phyloP scores from a whole-genome alignment of 2,888 invertebrate genomes.

The Hydropsyche betteni region DNA sequence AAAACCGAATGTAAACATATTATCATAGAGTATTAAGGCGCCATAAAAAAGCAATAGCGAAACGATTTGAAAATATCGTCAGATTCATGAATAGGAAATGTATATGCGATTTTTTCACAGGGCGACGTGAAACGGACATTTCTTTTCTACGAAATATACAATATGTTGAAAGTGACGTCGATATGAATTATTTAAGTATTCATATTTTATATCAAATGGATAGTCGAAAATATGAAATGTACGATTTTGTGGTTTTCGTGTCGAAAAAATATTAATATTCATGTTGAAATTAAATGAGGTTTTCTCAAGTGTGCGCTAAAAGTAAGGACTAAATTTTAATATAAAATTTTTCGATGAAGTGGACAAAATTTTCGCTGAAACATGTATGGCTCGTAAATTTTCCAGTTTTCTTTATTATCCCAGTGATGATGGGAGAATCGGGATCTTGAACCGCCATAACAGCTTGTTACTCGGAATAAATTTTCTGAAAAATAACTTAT shows the following conservation, averaged over 20 bases:
- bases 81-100: too few species aligned
- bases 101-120: too few species aligned
- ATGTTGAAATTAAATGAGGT: neutral
- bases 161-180: neutral
- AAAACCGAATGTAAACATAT: too few species aligned
- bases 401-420: conserved; percentile 24
- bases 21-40: too few species aligned
- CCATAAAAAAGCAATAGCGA: too few species aligned
- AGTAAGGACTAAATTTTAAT: too few species aligned
- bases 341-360: too few species aligned
- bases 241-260: neutral
- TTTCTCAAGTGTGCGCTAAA: too few species aligned
- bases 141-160: neutral
- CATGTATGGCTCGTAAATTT: conserved; percentile 19
- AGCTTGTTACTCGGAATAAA: conserved; percentile 16
- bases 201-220: neutral
- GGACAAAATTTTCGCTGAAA: too few species aligned
- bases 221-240: neutral
- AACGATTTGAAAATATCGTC: too few species aligned
- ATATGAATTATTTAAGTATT: conserved; percentile 2
- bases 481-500: conserved; percentile 12
- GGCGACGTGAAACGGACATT: too few species aligned
- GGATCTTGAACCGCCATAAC: neutral
- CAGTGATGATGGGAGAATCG: conserved; percentile 18
- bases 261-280: neutral